Conservation (phyloP, 30 jellyfish, hydroid and myxozoan species). For the Phacellophora camtschatica region DNA sequence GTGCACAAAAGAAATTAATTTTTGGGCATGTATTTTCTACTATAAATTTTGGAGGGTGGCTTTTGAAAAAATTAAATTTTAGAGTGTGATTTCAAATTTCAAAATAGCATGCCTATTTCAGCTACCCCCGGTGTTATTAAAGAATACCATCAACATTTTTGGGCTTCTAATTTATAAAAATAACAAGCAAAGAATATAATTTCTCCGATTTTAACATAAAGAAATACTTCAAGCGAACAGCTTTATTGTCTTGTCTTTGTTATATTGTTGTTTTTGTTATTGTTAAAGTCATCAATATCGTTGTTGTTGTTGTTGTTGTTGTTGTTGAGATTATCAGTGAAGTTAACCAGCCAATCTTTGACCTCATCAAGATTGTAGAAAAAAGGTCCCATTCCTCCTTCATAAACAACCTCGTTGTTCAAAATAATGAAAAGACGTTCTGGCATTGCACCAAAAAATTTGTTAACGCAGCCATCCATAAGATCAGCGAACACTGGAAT, state of each 20-base stretch:
- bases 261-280: neutral
- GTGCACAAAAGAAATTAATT: too few relatives aligned
- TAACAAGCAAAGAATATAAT: too few relatives aligned
- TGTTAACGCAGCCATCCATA: constrained; percentile 52
- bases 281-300: neutral
- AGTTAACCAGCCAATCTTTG: constrained; percentile 47
- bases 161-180: too few relatives aligned
- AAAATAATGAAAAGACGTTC: constrained; percentile 71
- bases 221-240: too few relatives aligned
- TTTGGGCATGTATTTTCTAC: too few relatives aligned
- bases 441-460: constrained; percentile 77
- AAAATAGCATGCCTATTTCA: too few relatives aligned
- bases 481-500: constrained; percentile 70
- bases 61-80: too few relatives aligned
- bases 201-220: too few relatives aligned
- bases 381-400: constrained; percentile 89
- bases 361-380: constrained; percentile 66
- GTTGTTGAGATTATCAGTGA: neutral
- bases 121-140: too few relatives aligned
- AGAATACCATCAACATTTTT: too few relatives aligned
- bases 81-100: too few relatives aligned
- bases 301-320: neutral
- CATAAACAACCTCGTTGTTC: constrained; percentile 65
- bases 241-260: neutral
- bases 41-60: too few relatives aligned